Evolutionary conservation across 1,140 invertebrate species (phyloP), one percentile per base, ranked within the genome.

Genomic region (Conus betulinus): DNA sequence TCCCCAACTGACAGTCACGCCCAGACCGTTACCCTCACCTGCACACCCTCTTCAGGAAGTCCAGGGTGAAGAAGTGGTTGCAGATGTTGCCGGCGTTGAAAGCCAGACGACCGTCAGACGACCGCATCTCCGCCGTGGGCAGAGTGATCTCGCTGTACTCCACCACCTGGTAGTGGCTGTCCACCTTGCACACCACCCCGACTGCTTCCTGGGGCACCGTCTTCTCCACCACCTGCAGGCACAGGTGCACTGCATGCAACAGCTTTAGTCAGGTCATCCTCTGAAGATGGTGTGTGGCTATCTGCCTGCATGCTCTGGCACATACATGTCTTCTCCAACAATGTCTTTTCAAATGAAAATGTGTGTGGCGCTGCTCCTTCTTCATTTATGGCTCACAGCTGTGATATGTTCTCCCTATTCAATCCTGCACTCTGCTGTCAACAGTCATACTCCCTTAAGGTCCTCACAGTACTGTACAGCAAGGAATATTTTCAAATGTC

Each of bases 31-130:
- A 39, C 39, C 39, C 96, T 94, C 94, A 96, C 96, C 93, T 90
- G 63, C 95, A 95, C 53, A 96, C 95, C 87, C 94, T 90, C 85
- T 96, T 95, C 0, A 99, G 96, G 94, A 99, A 99, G 51, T 97
- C 96, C 0, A 97, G 94, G 0, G 97, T 98, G 94, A 99, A 99
- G 94, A 99, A 99, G 93, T 99, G 99, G 95, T 99, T 99, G 95
- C 99, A 99, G 90, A 99, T 99, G 94, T 98, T 99, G 5, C 99
- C 99, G 71, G 98, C 98, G 91, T 97, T 98, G 93, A 99, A 99
- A 0, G 97, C 97, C 0, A 99, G 96, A 87, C 97, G 96, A 0
- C 98, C 98, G 93, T 98, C 97, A 0, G 96, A 93, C 88, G 98
- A 97, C 74, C 97, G 95, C 91, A 97, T 96, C 95, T 99, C 97